Evolutionary conservation across 2,797 vertebrate species (phyloP).

Genomic region (Brachyalestes nurse): DNA sequence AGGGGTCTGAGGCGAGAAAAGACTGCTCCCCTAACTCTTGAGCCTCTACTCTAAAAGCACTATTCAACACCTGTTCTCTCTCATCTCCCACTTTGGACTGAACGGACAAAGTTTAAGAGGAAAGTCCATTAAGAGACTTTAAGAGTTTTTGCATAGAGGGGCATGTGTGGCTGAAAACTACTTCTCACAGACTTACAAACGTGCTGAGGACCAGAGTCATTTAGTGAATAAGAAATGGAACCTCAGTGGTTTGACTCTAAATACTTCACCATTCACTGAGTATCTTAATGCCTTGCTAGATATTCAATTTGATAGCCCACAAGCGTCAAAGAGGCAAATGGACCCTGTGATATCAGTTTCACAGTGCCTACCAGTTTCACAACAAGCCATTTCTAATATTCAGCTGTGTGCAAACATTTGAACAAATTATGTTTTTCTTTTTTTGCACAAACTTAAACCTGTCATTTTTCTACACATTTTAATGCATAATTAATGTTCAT

Average conservation of each 20-base stretch:
- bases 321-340: neutral
- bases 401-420: no score
- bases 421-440: no score
- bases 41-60: neutral
- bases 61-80: neutral
- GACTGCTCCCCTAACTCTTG: neutral
- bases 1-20: conserved; percentile 43
- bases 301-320: neutral
- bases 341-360: neutral
- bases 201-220: neutral
- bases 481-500: no score
- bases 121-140: neutral
- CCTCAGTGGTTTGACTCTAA: neutral
- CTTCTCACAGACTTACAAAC: conserved; percentile 3
- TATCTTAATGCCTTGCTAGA: neutral
- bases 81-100: neutral
- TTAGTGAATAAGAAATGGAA: neutral
- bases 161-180: neutral
- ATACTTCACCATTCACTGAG: neutral
- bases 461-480: neutral
- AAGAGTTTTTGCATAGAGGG: neutral
- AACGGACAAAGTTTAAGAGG: conserved; percentile 5
- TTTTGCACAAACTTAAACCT: no score
- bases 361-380: no score
- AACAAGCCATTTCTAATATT: no score